A percentile compares a stretch with the other conserved stretches of the same genome.
Evolutionary conservation across 2,888 invertebrate species (phyloP).

Genomic region (Alloplasta piceator): DNA sequence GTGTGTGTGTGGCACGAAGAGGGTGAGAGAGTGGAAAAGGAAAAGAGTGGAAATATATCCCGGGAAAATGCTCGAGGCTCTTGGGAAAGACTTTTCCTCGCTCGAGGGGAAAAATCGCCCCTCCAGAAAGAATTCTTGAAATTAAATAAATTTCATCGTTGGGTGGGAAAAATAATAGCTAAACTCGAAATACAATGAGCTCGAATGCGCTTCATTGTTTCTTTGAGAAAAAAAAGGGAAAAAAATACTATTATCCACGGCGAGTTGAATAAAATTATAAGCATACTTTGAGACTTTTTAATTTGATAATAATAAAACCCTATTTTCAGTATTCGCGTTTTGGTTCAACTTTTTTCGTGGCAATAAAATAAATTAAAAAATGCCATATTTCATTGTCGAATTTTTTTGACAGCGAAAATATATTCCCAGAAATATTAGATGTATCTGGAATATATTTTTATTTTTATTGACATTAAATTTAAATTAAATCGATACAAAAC

Average conservation of each 20-base stretch:
- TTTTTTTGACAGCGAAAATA: too few relatives aligned
- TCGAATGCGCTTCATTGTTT: neutral
- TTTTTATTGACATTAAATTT: too few relatives aligned
- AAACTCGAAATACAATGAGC: neutral
- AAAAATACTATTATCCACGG: neutral
- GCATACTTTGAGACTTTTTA: too few relatives aligned
- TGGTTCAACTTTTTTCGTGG: too few relatives aligned
- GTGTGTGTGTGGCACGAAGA: neutral
- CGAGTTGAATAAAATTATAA: neutral
- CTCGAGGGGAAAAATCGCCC: conserved; percentile 11
- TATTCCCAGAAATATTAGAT: too few relatives aligned
- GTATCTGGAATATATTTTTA: too few relatives aligned
- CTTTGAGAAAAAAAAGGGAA: neutral
- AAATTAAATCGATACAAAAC: too few relatives aligned
- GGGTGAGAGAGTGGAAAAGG: neutral
- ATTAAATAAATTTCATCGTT: conserved; percentile 40
- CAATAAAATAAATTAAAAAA: too few relatives aligned
- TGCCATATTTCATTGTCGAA: too few relatives aligned
- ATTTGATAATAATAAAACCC: too few relatives aligned
- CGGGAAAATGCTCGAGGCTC: conserved; percentile 43
- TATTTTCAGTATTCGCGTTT: too few relatives aligned
- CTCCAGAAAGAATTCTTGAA: neutral
- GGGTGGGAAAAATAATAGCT: conserved; percentile 1
- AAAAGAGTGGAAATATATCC: conserved; percentile 35
- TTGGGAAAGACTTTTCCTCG: conserved; percentile 47